Base-by-base conservation (phyloP, 2,888 invertebrate genomes). In the Agonopterix arenella region DNA sequence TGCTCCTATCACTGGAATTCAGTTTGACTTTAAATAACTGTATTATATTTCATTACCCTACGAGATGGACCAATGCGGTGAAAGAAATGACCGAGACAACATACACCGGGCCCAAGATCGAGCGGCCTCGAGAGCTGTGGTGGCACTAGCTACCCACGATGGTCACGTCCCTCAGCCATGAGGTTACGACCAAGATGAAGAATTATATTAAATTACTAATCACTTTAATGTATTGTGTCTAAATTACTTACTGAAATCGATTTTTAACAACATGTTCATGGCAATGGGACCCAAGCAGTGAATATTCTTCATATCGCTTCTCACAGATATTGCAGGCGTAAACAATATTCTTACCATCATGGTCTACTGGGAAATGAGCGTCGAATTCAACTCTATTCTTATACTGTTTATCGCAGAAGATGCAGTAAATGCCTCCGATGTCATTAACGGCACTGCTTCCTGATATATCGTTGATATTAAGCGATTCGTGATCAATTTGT, bases 261-360 rank as follows among this genome's bases (percentile, higher is more conserved):
- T 73, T 72, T 66, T 73, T 84, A 49, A 70, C 54, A 45, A 71
- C 43, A 13, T 92, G 92, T 50, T 90, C 72, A 61, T 91, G 90
- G 70, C 91, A 90, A 64, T 92, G 92, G 44, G 86, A 76, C 11
- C 88, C 78, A 60, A 91, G 91, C 36, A 82, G 70, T 1, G 80
- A 72, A 67, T 91, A 92, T 58, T 90, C 90, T 13, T 88, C 84
- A 61, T 83, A 89, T 50, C 85, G 79, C 59, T 90, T 90, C 51
- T 84, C 82, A 62, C 92, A 92, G 58, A 90, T 86, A 46, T 90
- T 89, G 65, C 92, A 92, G 2, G 90, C 84, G 68, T 91, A 92
- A 2, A 90, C 72, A 11, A 84, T 64, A 0, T 68, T 70, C 45
- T 71, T 66, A 11, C 73, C 75, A 0, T 65, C 63, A 36, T 92